Percentiles rank a stretch among this genome's conserved stretches.
phyloP scores from a whole-genome alignment of 2,888 invertebrate genomes.

The Atrina japonica region DNA sequence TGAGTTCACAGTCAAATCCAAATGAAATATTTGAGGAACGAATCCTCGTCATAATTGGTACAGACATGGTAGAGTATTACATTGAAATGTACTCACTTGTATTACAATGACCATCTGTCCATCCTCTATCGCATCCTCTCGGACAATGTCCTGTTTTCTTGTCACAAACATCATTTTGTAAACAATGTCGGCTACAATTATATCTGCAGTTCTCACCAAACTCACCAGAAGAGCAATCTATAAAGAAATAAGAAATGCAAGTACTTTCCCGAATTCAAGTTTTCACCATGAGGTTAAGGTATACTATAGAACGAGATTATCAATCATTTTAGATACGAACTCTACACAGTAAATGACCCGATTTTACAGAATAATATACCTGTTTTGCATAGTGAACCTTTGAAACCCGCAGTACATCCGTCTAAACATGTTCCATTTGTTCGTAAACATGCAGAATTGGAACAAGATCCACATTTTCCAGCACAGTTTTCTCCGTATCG shows the following conservation, averaged over 20 bases:
- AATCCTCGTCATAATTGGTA: too few species aligned
- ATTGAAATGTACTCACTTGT: too few species aligned
- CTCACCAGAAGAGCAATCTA: background rate
- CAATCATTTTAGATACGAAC: too few species aligned
- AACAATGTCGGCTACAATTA: constrained; percentile 11
- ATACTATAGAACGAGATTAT: too few species aligned
- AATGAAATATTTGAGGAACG: too few species aligned
- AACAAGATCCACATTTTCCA: constrained; percentile 1
- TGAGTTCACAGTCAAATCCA: too few species aligned
- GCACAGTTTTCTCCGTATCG: background rate
- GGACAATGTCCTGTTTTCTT: background rate
- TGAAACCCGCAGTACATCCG: background rate
- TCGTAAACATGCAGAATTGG: background rate
- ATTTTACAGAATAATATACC: background rate
- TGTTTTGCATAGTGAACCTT: background rate
- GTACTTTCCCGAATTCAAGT: too few species aligned
- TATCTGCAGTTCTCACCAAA: constrained; percentile 3
- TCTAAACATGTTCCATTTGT: background rate
- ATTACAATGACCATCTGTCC: background rate
- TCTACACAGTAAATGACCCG: too few species aligned
- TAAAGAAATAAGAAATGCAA: background rate
- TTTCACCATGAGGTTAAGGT: too few species aligned
- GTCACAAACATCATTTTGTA: background rate
- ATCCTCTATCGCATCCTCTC: constrained; percentile 1
- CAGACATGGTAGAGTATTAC: too few species aligned